Evolutionary conservation across 2,888 invertebrate genomes (phyloP), one percentile per base, ranked within the genome.

Genomic region (Aelia acuminata): DNA sequence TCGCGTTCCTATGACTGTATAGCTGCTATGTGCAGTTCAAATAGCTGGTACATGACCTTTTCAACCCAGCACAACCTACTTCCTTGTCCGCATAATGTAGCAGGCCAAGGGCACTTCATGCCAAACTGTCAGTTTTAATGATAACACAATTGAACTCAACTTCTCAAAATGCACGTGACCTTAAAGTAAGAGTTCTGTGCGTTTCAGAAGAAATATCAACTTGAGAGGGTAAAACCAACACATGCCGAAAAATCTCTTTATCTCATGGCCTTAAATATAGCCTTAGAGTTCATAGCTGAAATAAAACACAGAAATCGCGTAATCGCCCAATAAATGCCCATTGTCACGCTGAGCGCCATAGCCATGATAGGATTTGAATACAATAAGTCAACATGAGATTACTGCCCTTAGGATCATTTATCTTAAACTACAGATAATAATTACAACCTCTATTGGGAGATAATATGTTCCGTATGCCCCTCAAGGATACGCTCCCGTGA

Each of bases 401-500:
- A n/a, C 80, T 20, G 18, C 13, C 31, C 63, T 3, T 15, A 7
- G 7, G 43, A 80, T 80, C 43, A 80, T 80, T 80, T 80, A 80
- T 80, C 80, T 43, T 47, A n/a, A 75, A 80, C 80, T 47, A 80
- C 80, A 80, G 5, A n/a, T 80, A 47, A 43, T 47, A 80, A 80
- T 80, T 80, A 80, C 7, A 47, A n/a, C 80, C 80, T n/a, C 80
- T 20, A 35, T 70, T 35, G 80, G 22, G 4, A 43, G 80, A 80
- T 75, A 39, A 75, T 80, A 47, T 80, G 80, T 80, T 80, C 80
- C 80, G 80, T 80, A 80, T 80, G 43, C 63, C 8, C 80, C 43
- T 43, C 80, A 80, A 80, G 80, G 80, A 39, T 80, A 80, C 80
- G 43, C 43, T n/a, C 43, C 80, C 20, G 43, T 47, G 80, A 80